Conservation (phyloP, 2,113 vertebrate genomes). For the Gasterosteus nipponicus region DNA sequence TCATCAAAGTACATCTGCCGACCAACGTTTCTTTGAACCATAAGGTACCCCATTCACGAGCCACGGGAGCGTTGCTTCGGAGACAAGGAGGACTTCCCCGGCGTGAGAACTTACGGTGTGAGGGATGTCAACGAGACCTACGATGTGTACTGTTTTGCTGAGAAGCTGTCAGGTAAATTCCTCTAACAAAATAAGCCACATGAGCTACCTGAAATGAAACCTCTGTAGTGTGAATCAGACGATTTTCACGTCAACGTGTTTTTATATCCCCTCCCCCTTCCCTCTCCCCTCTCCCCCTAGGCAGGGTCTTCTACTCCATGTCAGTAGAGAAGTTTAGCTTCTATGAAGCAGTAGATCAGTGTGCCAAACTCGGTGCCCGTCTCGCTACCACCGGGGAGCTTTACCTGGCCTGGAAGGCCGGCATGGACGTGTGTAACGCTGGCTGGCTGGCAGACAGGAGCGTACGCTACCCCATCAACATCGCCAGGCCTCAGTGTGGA, state of each 20-base stretch:
- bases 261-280: not conserved
- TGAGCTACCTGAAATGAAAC: not conserved
- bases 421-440: constrained; percentile 95
- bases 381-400: constrained; percentile 93
- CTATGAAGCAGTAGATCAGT: constrained; percentile 89
- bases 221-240: not conserved
- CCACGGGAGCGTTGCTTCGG: constrained; percentile 93
- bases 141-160: constrained; percentile 97
- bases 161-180: constrained; percentile 90
- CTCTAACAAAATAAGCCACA: not conserved
- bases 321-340: constrained; percentile 90
- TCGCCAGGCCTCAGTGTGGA: constrained; percentile 91
- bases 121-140: constrained; percentile 95
- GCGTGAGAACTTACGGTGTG: constrained; percentile 94
- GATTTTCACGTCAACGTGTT: not conserved
- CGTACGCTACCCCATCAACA: constrained; percentile 94
- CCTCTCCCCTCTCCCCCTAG: constrained; percentile 76
- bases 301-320: constrained; percentile 92
- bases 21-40: constrained; percentile 12
- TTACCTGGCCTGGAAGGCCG: constrained; percentile 92
- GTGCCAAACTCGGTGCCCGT: constrained; percentile 85
- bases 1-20: not conserved
- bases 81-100: constrained; percentile 93
- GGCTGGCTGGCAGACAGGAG: constrained; percentile 95
- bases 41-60: constrained; percentile 94